Base-by-base conservation (phyloP, 2,888 invertebrate genomes). In the Octodonta nipae region DNA sequence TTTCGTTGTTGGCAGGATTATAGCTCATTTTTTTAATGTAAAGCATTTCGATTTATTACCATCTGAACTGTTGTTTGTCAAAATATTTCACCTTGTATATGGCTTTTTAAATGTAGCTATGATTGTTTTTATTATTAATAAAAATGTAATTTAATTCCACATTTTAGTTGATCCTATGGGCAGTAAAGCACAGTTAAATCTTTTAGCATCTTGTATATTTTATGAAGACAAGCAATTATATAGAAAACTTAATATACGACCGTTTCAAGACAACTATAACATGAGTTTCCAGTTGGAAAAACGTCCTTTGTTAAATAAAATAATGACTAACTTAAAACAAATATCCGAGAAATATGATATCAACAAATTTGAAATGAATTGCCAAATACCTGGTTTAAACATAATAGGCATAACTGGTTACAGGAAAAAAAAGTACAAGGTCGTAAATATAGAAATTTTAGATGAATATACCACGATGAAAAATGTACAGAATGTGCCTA, bases 361-460 rank as follows among this genome's bases (percentile, higher is more conserved):
- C 11, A 42, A 49, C 28, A 47, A 52, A 33, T 49, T 52, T 33
- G 44, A 50, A 35, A 28, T 60, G n/a, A 38, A 35, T 6, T 52
- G 45, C 25, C 53, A 55, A 38, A 42, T 61, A 30, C 61, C 61
- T 5, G 49, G 56, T 35, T 42, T 61, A 28, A 56, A 60, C 42
- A 55, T 62, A 30, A 42, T 57, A 10, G 63, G 61, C 13, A 55
- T 61, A 16, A 53, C 52, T 20, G 61, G 59, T 2, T 59, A 54
- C 36, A 47, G 46, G 28, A 52, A 54, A 29, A 54, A 30, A 46
- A 52, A 30, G 49, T 49, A 41, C 50, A 52, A 26, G 59, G 58
- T 34, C 44, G 50, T 65, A 28, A 52, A 61, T 42, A 49, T 67
- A 26, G 66, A 67, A 48, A 44, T 66, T n/a, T 45, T 66, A 28